A percentile compares a stretch with the other conserved stretches of the same genome.
phyloP scores from a whole-genome alignment of 1,140 invertebrate genomes.

The Eupristina koningsbergeri region DNA sequence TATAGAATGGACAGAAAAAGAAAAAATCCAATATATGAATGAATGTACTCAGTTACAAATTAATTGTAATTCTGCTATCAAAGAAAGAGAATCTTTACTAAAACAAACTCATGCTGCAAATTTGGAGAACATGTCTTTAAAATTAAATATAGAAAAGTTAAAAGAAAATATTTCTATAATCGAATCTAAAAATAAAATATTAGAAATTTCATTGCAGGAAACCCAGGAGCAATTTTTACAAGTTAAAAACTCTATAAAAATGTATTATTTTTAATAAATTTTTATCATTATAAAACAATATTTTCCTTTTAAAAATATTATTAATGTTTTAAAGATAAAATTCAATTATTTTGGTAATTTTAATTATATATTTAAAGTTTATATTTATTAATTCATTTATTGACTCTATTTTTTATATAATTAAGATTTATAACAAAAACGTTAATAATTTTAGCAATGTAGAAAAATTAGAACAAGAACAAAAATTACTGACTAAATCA shows the following conservation, averaged over 20 bases:
- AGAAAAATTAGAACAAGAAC: conserved; percentile 63
- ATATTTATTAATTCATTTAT: too few species aligned
- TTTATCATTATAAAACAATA: neutral
- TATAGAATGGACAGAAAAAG: conserved; percentile 58
- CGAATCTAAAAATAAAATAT: conserved; percentile 33
- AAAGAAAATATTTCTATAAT: conserved; percentile 51
- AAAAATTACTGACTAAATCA: conserved; percentile 58
- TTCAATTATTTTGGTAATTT: too few species aligned
- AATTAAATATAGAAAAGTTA: conserved; percentile 55
- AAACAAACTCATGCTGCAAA: conserved; percentile 56
- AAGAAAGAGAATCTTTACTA: conserved; percentile 58
- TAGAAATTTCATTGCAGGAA: conserved; percentile 30
- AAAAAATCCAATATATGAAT: conserved; percentile 58
- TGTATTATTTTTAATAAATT: conserved; percentile 6
- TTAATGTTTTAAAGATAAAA: too few species aligned
- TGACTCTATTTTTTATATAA: too few species aligned
- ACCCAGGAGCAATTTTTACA: conserved; percentile 27
- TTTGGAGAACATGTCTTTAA: conserved; percentile 57
- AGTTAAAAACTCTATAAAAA: conserved; percentile 28
- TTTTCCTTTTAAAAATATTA: too few species aligned
- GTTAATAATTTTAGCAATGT: neutral
- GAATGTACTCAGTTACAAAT: conserved; percentile 57
- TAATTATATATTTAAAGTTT: too few species aligned
- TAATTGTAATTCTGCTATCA: conserved; percentile 57
- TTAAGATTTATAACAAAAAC: too few species aligned